These are phyloP conservation scores for Macrostomum lignano DNA, from an alignment of 1,140 invertebrate genomes.

Conservation along the genomic window DNA sequence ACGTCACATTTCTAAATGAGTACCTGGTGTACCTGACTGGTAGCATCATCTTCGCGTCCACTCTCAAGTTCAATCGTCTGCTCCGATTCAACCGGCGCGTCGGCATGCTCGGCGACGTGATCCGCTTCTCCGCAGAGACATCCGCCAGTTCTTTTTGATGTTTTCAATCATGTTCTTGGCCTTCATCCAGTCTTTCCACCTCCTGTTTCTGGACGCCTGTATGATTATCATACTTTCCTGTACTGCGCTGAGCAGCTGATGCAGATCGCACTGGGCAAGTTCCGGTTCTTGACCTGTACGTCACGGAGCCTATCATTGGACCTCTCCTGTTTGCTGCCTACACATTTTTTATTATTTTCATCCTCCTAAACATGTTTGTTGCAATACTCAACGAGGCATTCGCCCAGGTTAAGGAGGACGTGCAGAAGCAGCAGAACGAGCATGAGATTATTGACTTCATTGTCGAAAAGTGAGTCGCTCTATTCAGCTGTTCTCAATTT, in stretches of 20 bases:
- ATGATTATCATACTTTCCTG: conserved; percentile 29
- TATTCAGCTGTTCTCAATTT: no score
- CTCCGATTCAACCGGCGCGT: conserved; percentile 32
- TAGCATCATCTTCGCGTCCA: conserved; percentile 29
- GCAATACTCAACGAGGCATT: conserved; percentile 6
- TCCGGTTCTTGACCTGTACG: conserved; percentile 29
- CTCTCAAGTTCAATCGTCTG: conserved; percentile 31
- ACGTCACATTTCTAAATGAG: conserved; percentile 29
- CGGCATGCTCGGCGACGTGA: conserved; percentile 21
- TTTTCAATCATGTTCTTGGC: conserved; percentile 25
- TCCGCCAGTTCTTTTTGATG: conserved; percentile 24
- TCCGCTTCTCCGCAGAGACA: conserved; percentile 15
- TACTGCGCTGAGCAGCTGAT: conserved; percentile 29
- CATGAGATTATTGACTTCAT: conserved; percentile 1
- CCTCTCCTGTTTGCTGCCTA: conserved; percentile 32
- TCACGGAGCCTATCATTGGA: conserved; percentile 24
- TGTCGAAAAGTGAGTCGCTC: not conserved
- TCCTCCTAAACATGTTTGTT: conserved; percentile 20
- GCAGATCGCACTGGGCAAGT: conserved; percentile 33
- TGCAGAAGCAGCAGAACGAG: not conserved
- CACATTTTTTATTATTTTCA: conserved; percentile 29
- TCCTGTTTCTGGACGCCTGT: conserved; percentile 26
- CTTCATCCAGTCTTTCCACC: conserved; percentile 30
- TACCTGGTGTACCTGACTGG: conserved; percentile 28
- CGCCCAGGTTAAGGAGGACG: not conserved